These are phyloP conservation scores for Argyrosomus regius DNA, from an alignment of 2,797 vertebrate genomes.

Conservation along the genomic window DNA sequence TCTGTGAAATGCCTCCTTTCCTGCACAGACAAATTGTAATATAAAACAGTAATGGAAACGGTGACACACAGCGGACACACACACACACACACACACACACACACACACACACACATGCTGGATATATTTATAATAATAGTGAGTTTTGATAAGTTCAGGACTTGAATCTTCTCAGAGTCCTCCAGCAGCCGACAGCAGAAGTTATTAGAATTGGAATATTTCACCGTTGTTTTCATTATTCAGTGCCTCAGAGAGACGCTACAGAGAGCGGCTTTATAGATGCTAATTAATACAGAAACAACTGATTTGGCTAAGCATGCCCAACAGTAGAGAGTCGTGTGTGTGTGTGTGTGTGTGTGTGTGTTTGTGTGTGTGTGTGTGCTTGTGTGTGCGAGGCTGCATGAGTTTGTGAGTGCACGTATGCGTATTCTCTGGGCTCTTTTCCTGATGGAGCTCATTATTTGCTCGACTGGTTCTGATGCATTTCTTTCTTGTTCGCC, in stretches of 20 bases:
- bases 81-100: neutral
- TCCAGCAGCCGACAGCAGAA: constrained; percentile 19
- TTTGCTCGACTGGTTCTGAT: constrained; percentile 66
- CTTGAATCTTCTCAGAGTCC: constrained; percentile 16
- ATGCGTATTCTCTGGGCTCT: constrained; percentile 54
- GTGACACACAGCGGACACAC: neutral
- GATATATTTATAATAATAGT: neutral
- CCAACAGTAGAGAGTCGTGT: constrained; percentile 39
- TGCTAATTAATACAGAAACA: constrained; percentile 79
- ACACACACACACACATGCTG: constrained; percentile 10
- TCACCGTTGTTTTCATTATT: constrained; percentile 66
- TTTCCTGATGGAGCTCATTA: constrained; percentile 76
- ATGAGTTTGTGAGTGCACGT: constrained; percentile 15
- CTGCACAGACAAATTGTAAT: neutral
- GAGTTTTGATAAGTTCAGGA: constrained; percentile 31
- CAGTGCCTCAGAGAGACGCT: constrained; percentile 52
- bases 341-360: constrained; percentile 12
- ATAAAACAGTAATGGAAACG: constrained; percentile 4
- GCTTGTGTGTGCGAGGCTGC: constrained; percentile 3
- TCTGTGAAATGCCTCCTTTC: neutral
- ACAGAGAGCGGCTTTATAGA: constrained; percentile 60
- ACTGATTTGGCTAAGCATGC: constrained; percentile 60
- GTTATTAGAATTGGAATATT: constrained; percentile 42
- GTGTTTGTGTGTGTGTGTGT: constrained; percentile 1
- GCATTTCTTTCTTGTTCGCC: constrained; percentile 36